Percentiles rank a stretch among this genome's conserved stretches.
Evolutionary conservation across 2,888 invertebrate species (phyloP).

Genomic region (Stramonita haemastoma): DNA sequence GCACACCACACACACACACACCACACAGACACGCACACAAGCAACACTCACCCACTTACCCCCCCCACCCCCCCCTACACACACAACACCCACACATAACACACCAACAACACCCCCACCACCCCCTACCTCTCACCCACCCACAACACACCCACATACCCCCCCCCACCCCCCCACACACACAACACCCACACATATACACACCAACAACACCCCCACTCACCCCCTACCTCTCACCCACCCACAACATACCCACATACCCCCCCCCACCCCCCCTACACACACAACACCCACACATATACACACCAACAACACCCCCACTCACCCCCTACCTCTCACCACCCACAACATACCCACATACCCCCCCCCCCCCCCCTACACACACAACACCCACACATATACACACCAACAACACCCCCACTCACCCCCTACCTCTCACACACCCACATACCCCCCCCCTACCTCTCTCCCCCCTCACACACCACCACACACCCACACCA

Average conservation of each 20-base stretch:
- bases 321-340: neutral
- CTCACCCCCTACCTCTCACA: too few relatives aligned
- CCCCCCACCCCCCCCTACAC: too few relatives aligned
- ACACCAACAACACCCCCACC: neutral
- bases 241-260: conserved; percentile 26
- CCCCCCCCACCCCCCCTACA: neutral
- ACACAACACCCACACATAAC: neutral
- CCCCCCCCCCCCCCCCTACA: neutral
- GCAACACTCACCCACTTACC: too few relatives aligned
- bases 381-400: neutral
- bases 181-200: too few relatives aligned
- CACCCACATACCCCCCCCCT: neutral
- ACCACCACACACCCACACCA: neutral
- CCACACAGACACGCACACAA: too few relatives aligned
- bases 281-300: too few relatives aligned
- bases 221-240: neutral
- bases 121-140: neutral
- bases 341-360: neutral
- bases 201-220: neutral
- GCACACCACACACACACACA: too few relatives aligned
- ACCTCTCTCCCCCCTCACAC: too few relatives aligned
- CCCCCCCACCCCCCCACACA: too few relatives aligned
- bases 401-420: too few relatives aligned
- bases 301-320: neutral
- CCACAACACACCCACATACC: too few relatives aligned